These are phyloP conservation scores for Brachystomella parvula DNA, from an alignment of 1,140 invertebrate genomes.

Conservation along the genomic window DNA sequence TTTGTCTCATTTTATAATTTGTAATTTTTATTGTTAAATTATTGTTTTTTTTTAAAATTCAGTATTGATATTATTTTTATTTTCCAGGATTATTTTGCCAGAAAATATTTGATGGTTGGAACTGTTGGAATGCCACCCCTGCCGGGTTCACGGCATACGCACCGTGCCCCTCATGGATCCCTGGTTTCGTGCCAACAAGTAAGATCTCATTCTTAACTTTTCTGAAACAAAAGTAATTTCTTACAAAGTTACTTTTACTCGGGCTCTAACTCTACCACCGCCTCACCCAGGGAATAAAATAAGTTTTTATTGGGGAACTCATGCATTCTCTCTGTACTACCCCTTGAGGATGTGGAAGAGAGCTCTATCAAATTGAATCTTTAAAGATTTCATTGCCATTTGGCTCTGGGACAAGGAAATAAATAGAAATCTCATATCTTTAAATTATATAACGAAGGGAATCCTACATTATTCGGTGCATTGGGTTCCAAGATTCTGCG, in stretches of 20 bases:
- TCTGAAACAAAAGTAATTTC: neutral
- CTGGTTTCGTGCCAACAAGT: conserved; percentile 44
- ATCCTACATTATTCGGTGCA: neutral
- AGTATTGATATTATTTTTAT: too few relatives aligned
- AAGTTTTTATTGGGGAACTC: neutral
- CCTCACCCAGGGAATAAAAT: neutral
- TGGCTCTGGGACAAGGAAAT: neutral
- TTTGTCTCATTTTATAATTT: too few relatives aligned
- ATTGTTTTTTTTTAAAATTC: too few relatives aligned
- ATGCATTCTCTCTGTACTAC: neutral
- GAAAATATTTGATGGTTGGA: too few relatives aligned
- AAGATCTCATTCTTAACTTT: conserved; percentile 35
- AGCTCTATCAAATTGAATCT: neutral
- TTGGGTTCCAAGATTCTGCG: neutral
- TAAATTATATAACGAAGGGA: neutral
- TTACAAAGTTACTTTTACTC: neutral
- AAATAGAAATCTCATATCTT: neutral
- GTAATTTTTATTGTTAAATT: too few relatives aligned
- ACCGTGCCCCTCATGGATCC: conserved; percentile 46
- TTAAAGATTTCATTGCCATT: neutral
- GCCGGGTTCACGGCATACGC: conserved; percentile 45
- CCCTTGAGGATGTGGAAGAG: neutral
- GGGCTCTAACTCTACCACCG: neutral
- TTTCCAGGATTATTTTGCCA: too few relatives aligned
- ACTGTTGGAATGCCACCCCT: conserved; percentile 50